Conservation (phyloP, 2,888 invertebrate genomes). For the Azorinus chamasolen region DNA sequence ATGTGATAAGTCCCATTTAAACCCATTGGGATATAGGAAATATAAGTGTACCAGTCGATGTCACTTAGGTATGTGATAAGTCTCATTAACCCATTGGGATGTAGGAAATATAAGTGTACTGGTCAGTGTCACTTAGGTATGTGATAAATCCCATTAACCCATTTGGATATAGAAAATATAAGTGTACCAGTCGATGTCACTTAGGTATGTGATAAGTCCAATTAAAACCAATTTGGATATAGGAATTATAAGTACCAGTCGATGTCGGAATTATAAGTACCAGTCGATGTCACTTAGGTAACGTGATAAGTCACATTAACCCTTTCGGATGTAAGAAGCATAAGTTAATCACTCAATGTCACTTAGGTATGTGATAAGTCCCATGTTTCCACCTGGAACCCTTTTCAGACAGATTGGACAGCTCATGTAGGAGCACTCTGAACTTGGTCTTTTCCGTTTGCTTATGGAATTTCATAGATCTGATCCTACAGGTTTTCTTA, state of each 20-base stretch:
- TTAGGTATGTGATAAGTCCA: no score
- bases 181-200: slow-evolving; percentile 97
- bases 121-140: slow-evolving; percentile 92
- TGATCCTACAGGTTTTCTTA: no score
- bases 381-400: slow-evolving; percentile 92
- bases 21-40: slow-evolving; percentile 93
- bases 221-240: slow-evolving; percentile 93
- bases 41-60: slow-evolving; percentile 95
- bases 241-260: slow-evolving; percentile 93
- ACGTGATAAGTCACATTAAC: slow-evolving; percentile 88
- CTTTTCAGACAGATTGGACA: no score
- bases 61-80: slow-evolving; percentile 89
- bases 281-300: slow-evolving; percentile 93
- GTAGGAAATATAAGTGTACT: slow-evolving; percentile 95
- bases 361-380: slow-evolving; percentile 89
- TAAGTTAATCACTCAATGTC: slow-evolving; percentile 93
- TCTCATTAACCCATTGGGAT: slow-evolving; percentile 92
- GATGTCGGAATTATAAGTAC: slow-evolving; percentile 91
- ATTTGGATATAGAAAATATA: slow-evolving; percentile 95
- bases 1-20: no score
- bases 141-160: slow-evolving; percentile 91
- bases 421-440: no score
- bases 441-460: no score
- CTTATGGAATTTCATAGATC: no score
- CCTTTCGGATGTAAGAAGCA: slow-evolving; percentile 95